Evolutionary conservation across 2,888 invertebrate species (phyloP), one percentile per base, ranked within the genome.

Genomic region (Psylliodes chrysocephalus): DNA sequence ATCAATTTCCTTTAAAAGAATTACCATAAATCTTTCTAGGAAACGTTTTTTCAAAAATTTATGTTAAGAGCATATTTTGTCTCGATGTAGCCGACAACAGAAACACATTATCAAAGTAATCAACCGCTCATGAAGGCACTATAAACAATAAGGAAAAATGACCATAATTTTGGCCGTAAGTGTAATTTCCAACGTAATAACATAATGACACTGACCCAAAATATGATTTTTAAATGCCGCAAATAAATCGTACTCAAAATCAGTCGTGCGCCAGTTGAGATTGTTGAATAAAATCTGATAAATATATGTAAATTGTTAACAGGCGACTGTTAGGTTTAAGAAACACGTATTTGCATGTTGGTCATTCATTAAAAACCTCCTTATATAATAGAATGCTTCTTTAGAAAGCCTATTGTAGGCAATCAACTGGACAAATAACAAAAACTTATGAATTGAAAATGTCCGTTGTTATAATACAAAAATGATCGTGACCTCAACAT

Each of bases 81-180:
- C 19, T 14, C 33, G 6, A 5, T 8, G 19, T 46, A 56, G 46
- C 56, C 46, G 56, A 44, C 46, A 46, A 56, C 56, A 46, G 33
- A 56, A 56, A 56, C 56, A 56, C 56, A 56, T 56, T 56, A 56
- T 46, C 56, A 28, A 22, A 19, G 46, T 47, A 56, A 56, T 56
- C 30, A 46, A 12, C 19, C 17, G 19, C n/a, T 10, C 46, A 42
- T 46, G 56, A 18, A 56, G 30, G 44, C 47, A 46, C 56, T 46
- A 56, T 56, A 56, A 56, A 56, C 56, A 56, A 46, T 44, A 46
- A 46, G 22, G 33, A 56, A 56, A 56, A 56, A 56, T 46, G 5
- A 10, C 56, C 56, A 46, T 47, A 56, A 56, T 56, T 33, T 56
- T 14, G 12, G 40, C 12, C 14, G 46, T 56, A 30, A 56, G 28